phyloP scores from a whole-genome alignment of 2,888 invertebrate species.

The Conistra vaccinii region DNA sequence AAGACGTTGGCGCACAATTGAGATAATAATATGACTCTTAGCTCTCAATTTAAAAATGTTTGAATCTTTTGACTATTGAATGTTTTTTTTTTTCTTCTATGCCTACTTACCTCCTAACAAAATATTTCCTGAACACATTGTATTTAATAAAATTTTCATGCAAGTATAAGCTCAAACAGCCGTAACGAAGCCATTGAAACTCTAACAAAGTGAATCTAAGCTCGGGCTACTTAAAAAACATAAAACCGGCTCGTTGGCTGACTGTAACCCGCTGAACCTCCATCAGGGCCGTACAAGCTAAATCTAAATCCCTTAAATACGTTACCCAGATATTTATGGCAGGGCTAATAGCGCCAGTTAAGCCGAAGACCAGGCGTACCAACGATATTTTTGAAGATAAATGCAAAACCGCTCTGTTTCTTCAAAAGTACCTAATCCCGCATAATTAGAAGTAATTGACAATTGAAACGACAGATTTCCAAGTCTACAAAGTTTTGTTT shows the following conservation, averaged over 20 bases:
- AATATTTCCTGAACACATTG: background rate
- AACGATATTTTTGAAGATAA: constrained; percentile 71
- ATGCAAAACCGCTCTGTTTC: constrained; percentile 61
- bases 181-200: constrained; percentile 31
- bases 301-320: constrained; percentile 88
- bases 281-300: constrained; percentile 86
- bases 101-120: background rate
- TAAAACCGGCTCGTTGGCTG: constrained; percentile 74
- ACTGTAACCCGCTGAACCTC: constrained; percentile 82
- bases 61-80: background rate
- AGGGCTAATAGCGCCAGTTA: constrained; percentile 86
- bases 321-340: constrained; percentile 88
- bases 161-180: constrained; percentile 26
- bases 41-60: constrained; percentile 38
- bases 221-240: constrained; percentile 74
- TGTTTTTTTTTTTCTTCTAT: background rate
- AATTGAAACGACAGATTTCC: constrained; percentile 48
- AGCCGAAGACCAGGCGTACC: constrained; percentile 78
- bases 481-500: constrained; percentile 45
- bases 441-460: constrained; percentile 61
- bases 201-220: constrained; percentile 63
- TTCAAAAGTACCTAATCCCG: constrained; percentile 57
- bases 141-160: background rate
- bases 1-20: constrained; percentile 67
- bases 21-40: constrained; percentile 50